A percentile compares a stretch with the other conserved stretches of the same genome.
These are phyloP conservation scores for Drosophila stalkeri DNA, from an alignment of 2,888 invertebrate species.

Conservation along the genomic window DNA sequence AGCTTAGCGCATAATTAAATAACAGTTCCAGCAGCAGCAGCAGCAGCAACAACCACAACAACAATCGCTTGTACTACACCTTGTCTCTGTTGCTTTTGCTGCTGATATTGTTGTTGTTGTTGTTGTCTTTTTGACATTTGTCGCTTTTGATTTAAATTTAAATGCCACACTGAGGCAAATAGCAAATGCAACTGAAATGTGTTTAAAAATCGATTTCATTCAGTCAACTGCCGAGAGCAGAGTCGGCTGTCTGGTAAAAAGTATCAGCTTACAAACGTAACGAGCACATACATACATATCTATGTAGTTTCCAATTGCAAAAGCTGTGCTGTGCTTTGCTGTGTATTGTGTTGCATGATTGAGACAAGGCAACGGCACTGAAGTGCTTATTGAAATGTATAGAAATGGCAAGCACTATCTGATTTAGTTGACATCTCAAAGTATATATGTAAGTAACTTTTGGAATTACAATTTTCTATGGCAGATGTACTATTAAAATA, in stretches of 20 bases:
- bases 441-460: not conserved
- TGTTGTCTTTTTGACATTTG: constrained; percentile 58
- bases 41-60: constrained; percentile 10
- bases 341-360: not conserved
- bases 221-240: constrained; percentile 38
- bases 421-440: not conserved
- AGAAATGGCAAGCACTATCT: not conserved
- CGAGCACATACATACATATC: not conserved
- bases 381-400: not conserved
- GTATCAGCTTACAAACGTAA: constrained; percentile 54
- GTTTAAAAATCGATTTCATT: constrained; percentile 60
- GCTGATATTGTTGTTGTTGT: constrained; percentile 29
- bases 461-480: not conserved
- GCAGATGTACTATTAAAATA: not conserved
- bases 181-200: constrained; percentile 59
- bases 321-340: constrained; percentile 19
- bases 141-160: constrained; percentile 51
- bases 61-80: constrained; percentile 21
- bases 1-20: constrained; percentile 78
- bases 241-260: constrained; percentile 30
- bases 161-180: constrained; percentile 51
- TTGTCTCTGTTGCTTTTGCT: constrained; percentile 21
- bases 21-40: constrained; percentile 43
- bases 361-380: not conserved
- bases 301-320: constrained; percentile 18